Percentiles rank a stretch among this genome's conserved stretches.
These are phyloP conservation scores for Capitella teleta DNA, from an alignment of 1,140 invertebrate genomes.

Conservation along the genomic window DNA sequence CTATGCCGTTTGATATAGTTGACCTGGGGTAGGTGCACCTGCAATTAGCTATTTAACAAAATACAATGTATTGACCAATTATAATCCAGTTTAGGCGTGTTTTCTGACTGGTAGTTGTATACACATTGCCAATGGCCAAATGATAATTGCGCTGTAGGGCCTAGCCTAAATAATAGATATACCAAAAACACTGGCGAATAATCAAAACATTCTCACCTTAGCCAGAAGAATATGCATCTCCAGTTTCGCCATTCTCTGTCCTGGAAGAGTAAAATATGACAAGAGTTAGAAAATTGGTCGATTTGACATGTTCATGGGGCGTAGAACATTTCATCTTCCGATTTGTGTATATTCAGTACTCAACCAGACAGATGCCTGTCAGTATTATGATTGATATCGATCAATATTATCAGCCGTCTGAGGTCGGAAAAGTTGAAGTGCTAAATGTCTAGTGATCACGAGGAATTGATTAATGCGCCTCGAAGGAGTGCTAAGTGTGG, in stretches of 20 bases:
- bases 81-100: too few relatives aligned
- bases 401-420: neutral
- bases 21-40: neutral
- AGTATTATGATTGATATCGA: neutral
- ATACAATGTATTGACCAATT: neutral
- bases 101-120: too few relatives aligned
- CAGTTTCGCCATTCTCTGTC: neutral
- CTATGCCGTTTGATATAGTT: neutral
- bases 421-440: neutral
- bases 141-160: neutral
- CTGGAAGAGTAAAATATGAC: neutral
- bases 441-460: too few relatives aligned
- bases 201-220: conserved; percentile 3
- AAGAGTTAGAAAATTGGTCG: neutral
- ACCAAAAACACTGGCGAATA: neutral
- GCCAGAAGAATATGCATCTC: neutral
- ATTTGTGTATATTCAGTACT: neutral
- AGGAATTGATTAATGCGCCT: too few relatives aligned
- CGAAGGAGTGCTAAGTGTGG: too few relatives aligned
- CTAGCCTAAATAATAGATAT: neutral
- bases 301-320: neutral
- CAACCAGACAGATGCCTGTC: neutral
- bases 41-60: neutral
- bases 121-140: too few relatives aligned
- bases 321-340: neutral